Evolutionary conservation across 2,888 invertebrate genomes (phyloP).

Genomic region (Hypselothyrea guttata): DNA sequence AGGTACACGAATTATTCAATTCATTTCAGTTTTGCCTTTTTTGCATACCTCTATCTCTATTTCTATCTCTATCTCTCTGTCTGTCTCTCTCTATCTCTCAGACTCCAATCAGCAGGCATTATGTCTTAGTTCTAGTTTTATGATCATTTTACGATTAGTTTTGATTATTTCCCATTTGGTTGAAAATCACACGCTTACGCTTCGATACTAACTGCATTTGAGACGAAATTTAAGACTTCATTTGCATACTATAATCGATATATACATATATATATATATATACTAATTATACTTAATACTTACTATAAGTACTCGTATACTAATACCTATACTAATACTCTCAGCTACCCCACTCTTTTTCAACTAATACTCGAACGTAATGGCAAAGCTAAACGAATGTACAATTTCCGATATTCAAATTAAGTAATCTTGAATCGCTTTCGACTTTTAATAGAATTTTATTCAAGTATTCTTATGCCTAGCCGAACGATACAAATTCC

Average conservation of each 20-base stretch:
- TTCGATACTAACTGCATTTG: constrained; percentile 73
- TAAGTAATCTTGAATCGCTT: constrained; percentile 40
- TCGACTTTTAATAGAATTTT: constrained; percentile 34
- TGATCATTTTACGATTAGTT: constrained; percentile 9
- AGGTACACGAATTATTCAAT: constrained; percentile 40
- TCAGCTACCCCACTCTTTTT: constrained; percentile 33
- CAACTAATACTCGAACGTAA: constrained; percentile 41
- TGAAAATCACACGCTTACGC: constrained; percentile 67
- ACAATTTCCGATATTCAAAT: constrained; percentile 15
- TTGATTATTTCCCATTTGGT: constrained; percentile 6
- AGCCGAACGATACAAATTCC: constrained; percentile 17
- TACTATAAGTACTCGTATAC: constrained; percentile 43
- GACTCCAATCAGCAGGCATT: constrained; percentile 26
- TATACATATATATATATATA: constrained; percentile 22
- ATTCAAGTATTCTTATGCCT: constrained; percentile 23
- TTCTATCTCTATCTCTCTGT: too few relatives aligned
- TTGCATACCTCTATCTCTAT: constrained; percentile 8
- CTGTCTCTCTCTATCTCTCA: background rate
- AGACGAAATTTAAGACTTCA: constrained; percentile 38
- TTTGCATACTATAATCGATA: constrained; percentile 50
- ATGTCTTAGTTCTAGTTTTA: background rate
- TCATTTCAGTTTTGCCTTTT: constrained; percentile 25
- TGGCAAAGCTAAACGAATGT: constrained; percentile 24
- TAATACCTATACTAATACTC: constrained; percentile 24
- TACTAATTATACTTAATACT: constrained; percentile 12